phyloP scores from a whole-genome alignment of 2,888 invertebrate genomes.

The Mimas tiliae region DNA sequence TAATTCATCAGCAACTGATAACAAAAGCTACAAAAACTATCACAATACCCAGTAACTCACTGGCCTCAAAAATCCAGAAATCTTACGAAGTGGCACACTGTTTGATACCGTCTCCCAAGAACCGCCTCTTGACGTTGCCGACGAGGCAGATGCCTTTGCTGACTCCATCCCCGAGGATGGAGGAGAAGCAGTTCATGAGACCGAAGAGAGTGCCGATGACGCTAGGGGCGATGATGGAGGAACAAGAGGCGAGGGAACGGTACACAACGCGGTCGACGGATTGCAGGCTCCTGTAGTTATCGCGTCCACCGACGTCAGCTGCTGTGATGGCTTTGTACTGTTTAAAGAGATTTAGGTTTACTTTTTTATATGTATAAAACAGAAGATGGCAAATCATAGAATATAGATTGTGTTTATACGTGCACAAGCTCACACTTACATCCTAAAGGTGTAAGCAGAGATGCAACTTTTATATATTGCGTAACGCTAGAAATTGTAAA shows the following conservation, averaged over 20 bases:
- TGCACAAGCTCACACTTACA: too few species aligned
- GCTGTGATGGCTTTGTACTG: constrained; percentile 69
- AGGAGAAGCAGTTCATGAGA: constrained; percentile 56
- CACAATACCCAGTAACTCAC: too few species aligned
- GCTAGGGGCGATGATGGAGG: constrained; percentile 52
- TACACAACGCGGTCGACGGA: constrained; percentile 65
- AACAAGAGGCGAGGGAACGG: constrained; percentile 63
- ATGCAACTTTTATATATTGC: too few species aligned
- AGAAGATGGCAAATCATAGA: not conserved
- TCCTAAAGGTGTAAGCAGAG: too few species aligned
- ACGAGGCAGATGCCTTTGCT: constrained; percentile 58
- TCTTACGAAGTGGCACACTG: constrained; percentile 41
- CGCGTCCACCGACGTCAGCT: constrained; percentile 64
- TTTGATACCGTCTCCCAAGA: constrained; percentile 49
- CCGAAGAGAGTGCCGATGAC: constrained; percentile 49
- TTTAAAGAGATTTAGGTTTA: constrained; percentile 23
- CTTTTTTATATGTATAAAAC: not conserved
- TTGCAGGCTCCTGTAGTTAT: constrained; percentile 79
- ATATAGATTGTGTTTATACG: too few species aligned
- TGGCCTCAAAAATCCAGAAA: not conserved
- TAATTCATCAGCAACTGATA: not conserved
- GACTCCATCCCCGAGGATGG: constrained; percentile 49
- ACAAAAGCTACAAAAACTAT: not conserved
- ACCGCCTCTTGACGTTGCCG: constrained; percentile 57
- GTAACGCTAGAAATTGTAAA: too few species aligned